Percentiles rank a stretch among this genome's conserved stretches.
phyloP scores from a whole-genome alignment of 2,888 invertebrate genomes.

The Baccha elongata region DNA sequence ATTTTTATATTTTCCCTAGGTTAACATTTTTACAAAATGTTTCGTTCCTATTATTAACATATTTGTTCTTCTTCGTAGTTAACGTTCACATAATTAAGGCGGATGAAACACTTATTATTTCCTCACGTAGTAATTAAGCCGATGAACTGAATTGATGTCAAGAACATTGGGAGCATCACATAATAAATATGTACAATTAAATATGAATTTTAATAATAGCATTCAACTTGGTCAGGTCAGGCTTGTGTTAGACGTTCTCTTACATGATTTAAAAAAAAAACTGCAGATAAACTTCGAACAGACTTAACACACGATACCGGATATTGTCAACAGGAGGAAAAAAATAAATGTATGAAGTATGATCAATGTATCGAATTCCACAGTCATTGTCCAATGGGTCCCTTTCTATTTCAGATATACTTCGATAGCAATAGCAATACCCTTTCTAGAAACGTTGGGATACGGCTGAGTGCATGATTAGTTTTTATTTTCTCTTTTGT shows the following conservation, averaged over 20 bases:
- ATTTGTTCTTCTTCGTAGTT: too few relatives aligned
- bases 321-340: constrained; percentile 43
- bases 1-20: too few relatives aligned
- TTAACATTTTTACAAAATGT: too few relatives aligned
- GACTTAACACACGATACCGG: constrained; percentile 20
- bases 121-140: neutral
- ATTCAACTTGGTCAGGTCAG: neutral
- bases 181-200: neutral
- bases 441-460: constrained; percentile 50
- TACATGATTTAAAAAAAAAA: neutral
- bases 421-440: constrained; percentile 4
- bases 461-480: constrained; percentile 65
- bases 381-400: constrained; percentile 48
- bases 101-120: neutral
- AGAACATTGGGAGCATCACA: neutral
- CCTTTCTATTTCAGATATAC: constrained; percentile 59
- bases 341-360: constrained; percentile 27
- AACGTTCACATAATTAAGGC: neutral
- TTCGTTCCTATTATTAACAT: too few relatives aligned
- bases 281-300: neutral
- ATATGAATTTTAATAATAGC: neutral
- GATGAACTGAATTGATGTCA: neutral
- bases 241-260: constrained; percentile 3
- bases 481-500: constrained; percentile 61
- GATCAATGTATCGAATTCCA: constrained; percentile 39